These are phyloP conservation scores for Villa cingulata DNA, from an alignment of 2,888 invertebrate species.

Conservation along the genomic window DNA sequence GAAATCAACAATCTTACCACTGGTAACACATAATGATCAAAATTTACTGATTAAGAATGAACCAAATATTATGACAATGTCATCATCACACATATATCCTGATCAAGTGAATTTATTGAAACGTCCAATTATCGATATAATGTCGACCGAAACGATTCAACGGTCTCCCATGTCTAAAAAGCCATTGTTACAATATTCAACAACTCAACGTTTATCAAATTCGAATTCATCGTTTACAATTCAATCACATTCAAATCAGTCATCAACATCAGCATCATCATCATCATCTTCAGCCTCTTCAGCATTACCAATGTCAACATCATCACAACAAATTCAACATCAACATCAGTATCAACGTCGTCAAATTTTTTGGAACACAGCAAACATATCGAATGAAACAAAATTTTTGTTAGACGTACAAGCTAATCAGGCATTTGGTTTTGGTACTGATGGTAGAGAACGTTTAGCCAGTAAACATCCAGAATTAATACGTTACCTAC, in stretches of 20 bases:
- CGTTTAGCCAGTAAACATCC: slow-evolving; percentile 50
- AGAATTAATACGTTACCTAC: slow-evolving; percentile 49
- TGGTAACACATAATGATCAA: not conserved
- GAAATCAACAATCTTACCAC: not conserved
- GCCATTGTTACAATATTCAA: slow-evolving; percentile 9
- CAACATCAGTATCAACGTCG: slow-evolving; percentile 25
- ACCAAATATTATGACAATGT: not conserved
- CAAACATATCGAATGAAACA: slow-evolving; percentile 41
- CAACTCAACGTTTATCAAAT: not conserved
- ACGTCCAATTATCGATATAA: slow-evolving; percentile 2
- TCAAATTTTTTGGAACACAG: slow-evolving; percentile 44
- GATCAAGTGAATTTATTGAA: not conserved
- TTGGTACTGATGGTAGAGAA: slow-evolving; percentile 38
- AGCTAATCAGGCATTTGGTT: slow-evolving; percentile 34
- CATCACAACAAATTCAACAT: slow-evolving; percentile 9
- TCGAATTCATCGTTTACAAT: not conserved
- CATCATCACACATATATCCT: not conserved
- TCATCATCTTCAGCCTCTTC: slow-evolving; percentile 8
- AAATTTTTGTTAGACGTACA: slow-evolving; percentile 46
- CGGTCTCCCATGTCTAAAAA: not conserved
- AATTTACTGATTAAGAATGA: not conserved
- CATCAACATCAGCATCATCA: not conserved
- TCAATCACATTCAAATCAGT: not conserved
- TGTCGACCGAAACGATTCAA: too few species aligned
- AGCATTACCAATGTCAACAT: slow-evolving; percentile 14